A percentile compares a stretch with the other conserved stretches of the same genome.
Conservation (phyloP, 2,113 vertebrate genomes). For the Carettochelys insculpta region DNA sequence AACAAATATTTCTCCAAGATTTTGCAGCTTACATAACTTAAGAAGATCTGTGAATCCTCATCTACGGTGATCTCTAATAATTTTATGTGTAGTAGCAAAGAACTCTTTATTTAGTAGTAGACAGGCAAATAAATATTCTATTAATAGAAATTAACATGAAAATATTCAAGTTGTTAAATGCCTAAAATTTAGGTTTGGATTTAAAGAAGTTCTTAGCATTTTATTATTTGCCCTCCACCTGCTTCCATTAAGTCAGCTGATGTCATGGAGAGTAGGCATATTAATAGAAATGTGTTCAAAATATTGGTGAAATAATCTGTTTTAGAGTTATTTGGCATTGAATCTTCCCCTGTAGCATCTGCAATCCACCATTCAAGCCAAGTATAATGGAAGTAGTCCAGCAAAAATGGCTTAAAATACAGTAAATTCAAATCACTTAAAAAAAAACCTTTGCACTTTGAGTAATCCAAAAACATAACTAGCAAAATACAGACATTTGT, state of each 20-base stretch:
- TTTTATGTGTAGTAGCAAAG: not conserved
- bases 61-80: not conserved
- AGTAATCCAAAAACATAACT: not conserved
- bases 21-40: not conserved
- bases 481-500: not conserved
- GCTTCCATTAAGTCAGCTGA: not conserved
- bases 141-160: not conserved
- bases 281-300: not conserved
- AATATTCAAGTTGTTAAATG: not conserved
- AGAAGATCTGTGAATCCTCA: not conserved
- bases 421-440: not conserved
- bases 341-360: not conserved
- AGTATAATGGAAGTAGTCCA: not conserved
- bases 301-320: not conserved
- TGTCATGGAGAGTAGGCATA: not conserved
- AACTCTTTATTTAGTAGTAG: not conserved
- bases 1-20: not conserved
- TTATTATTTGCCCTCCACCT: not conserved
- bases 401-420: not conserved
- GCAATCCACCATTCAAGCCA: not conserved
- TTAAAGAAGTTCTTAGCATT: not conserved
- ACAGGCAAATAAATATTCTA: not conserved
- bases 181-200: not conserved
- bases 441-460: not conserved
- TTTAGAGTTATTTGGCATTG: accelerated